Evolutionary conservation across 2,797 vertebrate genomes (phyloP).

Genomic region (Glossophaga mutica): DNA sequence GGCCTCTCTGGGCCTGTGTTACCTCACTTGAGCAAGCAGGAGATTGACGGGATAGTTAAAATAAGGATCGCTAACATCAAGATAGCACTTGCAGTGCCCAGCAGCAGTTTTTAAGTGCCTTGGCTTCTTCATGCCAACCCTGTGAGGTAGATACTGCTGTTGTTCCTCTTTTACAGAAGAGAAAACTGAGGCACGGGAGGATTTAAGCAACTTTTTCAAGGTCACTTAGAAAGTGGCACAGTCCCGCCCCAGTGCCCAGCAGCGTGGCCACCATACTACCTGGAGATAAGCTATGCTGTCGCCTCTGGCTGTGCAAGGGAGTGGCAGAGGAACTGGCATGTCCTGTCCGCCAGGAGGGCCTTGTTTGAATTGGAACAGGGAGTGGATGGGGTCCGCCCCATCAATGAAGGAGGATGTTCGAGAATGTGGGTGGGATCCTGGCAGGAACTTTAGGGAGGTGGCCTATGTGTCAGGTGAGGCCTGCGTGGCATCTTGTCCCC

Average conservation of each 20-base stretch:
- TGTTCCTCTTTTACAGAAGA: neutral
- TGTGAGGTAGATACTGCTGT: neutral
- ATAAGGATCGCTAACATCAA: neutral
- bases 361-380: neutral
- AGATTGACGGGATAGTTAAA: neutral
- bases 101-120: neutral
- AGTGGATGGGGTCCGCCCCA: neutral
- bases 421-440: neutral
- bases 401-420: neutral
- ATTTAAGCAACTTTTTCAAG: neutral
- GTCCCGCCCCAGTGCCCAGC: neutral
- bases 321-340: neutral
- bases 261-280: neutral
- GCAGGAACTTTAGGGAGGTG: neutral
- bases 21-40: neutral
- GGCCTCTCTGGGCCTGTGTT: neutral
- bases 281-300: neutral
- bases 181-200: neutral
- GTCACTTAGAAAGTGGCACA: neutral
- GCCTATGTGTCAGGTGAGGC: neutral
- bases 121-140: neutral
- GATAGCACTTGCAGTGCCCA: neutral
- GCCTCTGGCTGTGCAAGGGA: neutral
- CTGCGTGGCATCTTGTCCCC: neutral
- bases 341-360: neutral